A percentile compares a stretch with the other conserved stretches of the same genome.
These are phyloP conservation scores for Ceyx cyanopectus DNA, from an alignment of 2,113 vertebrate species.

Conservation along the genomic window DNA sequence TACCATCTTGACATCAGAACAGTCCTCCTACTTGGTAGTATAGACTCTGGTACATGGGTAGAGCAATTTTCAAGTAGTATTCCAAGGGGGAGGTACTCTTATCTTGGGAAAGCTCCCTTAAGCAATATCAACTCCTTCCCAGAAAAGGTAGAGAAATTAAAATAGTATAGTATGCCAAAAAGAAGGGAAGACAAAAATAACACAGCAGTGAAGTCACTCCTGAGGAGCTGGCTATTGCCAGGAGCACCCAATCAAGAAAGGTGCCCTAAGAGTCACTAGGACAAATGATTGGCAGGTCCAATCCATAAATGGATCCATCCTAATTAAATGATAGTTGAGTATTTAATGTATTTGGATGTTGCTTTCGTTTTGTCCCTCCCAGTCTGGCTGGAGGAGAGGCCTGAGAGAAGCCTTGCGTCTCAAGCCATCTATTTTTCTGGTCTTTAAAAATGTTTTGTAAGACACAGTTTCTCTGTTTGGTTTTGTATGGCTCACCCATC, in stretches of 20 bases:
- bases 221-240: background rate
- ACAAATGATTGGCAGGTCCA: background rate
- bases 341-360: background rate
- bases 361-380: background rate
- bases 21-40: background rate
- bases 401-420: background rate
- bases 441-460: background rate
- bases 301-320: background rate
- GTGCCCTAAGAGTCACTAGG: background rate
- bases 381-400: background rate
- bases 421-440: background rate
- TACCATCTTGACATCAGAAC: background rate
- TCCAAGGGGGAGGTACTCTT: background rate
- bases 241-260: background rate
- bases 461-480: background rate
- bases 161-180: background rate
- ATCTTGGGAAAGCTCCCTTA: background rate
- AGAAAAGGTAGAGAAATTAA: background rate
- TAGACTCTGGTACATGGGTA: background rate
- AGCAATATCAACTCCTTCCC: background rate
- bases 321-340: background rate
- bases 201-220: background rate
- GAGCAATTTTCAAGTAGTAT: background rate
- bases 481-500: background rate
- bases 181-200: background rate